phyloP scores from a whole-genome alignment of 2,888 invertebrate species.

The Agonum fuliginosum region DNA sequence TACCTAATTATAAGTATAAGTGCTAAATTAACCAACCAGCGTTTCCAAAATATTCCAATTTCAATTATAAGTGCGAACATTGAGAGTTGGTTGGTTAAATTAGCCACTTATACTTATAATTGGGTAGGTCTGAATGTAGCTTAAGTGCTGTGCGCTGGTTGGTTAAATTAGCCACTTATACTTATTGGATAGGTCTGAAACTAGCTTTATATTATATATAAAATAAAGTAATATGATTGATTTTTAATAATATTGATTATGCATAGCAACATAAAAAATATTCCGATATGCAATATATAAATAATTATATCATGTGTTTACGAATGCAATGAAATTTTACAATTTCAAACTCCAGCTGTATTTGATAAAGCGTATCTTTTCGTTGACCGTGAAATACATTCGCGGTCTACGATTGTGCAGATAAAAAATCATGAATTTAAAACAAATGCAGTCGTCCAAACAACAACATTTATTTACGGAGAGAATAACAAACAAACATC shows the following conservation, averaged over 20 bases:
- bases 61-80: too few species aligned
- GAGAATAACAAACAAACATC: slow-evolving; percentile 1
- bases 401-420: slow-evolving; percentile 13
- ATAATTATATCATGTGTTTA: slow-evolving; percentile 28
- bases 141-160: too few species aligned
- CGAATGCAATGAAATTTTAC: neutral
- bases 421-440: slow-evolving; percentile 31
- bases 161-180: too few species aligned
- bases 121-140: too few species aligned
- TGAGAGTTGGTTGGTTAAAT: too few species aligned
- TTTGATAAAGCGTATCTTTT: slow-evolving; percentile 11
- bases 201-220: too few species aligned
- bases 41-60: too few species aligned
- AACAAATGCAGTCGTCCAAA: slow-evolving; percentile 9
- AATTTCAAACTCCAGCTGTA: slow-evolving; percentile 4
- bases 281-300: neutral
- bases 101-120: too few species aligned
- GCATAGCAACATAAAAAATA: slow-evolving; percentile 27
- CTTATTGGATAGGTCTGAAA: too few species aligned
- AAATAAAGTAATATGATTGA: slow-evolving; percentile 1
- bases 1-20: too few species aligned
- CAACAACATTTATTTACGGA: slow-evolving; percentile 1
- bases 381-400: slow-evolving; percentile 25
- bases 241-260: slow-evolving; percentile 9
- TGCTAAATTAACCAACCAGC: too few species aligned